Evolutionary conservation across 2,113 vertebrate genomes (phyloP).

Genomic region (Phodopus roborovskii): DNA sequence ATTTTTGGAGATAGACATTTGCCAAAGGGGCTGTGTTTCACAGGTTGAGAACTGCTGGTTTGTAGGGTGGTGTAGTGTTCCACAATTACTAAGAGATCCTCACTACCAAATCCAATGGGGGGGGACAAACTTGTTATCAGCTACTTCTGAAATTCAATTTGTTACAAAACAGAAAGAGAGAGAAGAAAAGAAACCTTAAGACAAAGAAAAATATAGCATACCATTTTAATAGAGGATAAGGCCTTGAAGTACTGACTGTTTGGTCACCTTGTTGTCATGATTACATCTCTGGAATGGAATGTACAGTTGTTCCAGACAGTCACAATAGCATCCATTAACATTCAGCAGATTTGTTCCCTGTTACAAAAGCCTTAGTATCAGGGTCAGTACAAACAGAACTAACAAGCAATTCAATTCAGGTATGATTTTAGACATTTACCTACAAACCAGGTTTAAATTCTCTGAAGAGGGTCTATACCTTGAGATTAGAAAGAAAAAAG

Average conservation of each 20-base stretch:
- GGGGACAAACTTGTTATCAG: neutral
- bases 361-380: constrained; percentile 49
- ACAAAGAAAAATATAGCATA: constrained; percentile 20
- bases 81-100: constrained; percentile 21
- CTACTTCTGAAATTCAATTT: constrained; percentile 11
- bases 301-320: constrained; percentile 55
- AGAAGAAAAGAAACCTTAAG: constrained; percentile 14
- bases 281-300: constrained; percentile 60
- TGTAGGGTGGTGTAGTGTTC: neutral
- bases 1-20: neutral
- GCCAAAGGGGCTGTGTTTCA: neutral
- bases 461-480: neutral
- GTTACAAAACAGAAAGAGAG: neutral
- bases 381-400: constrained; percentile 2
- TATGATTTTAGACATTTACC: constrained; percentile 36
- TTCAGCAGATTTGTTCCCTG: constrained; percentile 22
- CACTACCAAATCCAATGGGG: constrained; percentile 3
- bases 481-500: neutral
- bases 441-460: neutral
- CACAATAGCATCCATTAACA: constrained; percentile 60
- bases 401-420: neutral
- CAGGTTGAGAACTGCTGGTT: neutral
- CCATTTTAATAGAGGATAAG: constrained; percentile 17
- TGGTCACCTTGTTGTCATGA: constrained; percentile 60
- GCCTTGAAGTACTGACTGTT: constrained; percentile 24